Conservation (phyloP, 2,797 vertebrate species). For the Clangula hyemalis region DNA sequence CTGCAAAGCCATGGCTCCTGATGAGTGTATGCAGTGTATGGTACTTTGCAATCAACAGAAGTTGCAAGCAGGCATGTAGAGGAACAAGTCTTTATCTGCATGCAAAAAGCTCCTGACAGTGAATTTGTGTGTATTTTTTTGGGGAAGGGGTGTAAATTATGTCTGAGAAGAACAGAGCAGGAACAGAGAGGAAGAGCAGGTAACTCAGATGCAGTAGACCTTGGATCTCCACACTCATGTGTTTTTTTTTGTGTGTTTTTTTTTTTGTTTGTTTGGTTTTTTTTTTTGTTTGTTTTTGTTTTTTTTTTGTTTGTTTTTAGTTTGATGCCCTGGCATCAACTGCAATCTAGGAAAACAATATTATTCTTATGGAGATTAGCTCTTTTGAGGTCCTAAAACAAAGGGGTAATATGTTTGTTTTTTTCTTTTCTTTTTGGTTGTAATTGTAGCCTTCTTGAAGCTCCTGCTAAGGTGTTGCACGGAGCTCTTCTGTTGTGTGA, state of each 20-base stretch:
- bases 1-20: rapidly evolving
- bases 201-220: background rate
- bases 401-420: rapidly evolving
- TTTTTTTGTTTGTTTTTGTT: no score
- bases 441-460: background rate
- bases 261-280: no score
- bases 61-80: background rate
- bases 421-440: background rate
- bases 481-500: background rate
- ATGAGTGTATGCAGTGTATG: rapidly evolving
- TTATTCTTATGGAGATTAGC: background rate
- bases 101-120: background rate
- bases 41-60: background rate
- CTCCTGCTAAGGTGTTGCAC: background rate
- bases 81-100: background rate
- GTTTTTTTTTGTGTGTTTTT: no score
- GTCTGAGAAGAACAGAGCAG: background rate
- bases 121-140: background rate
- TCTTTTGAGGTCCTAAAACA: background rate
- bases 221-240: background rate
- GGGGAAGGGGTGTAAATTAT: background rate
- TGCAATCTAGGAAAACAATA: background rate
- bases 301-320: no score
- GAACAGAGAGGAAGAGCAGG: background rate
- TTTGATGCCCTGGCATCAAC: background rate